Evolutionary conservation across 1,140 invertebrate species (phyloP).

Genomic region (Ceratitis capitata): DNA sequence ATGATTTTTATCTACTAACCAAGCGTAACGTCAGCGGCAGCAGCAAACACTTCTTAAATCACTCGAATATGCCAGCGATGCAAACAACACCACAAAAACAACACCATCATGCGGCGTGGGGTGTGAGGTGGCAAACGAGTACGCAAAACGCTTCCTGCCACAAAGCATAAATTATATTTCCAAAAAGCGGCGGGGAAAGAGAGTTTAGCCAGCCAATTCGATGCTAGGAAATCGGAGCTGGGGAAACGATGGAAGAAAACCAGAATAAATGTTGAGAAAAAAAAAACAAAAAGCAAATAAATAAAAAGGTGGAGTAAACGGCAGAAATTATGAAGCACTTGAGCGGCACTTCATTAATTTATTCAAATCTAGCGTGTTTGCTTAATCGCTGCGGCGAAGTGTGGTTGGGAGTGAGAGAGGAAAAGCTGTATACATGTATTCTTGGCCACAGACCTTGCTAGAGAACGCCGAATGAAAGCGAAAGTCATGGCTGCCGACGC

Average conservation of each 20-base stretch:
- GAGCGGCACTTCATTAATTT: constrained; percentile 40
- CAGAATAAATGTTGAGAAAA: background rate
- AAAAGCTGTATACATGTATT: background rate
- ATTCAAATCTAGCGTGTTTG: constrained; percentile 37
- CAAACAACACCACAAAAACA: background rate
- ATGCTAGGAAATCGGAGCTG: background rate
- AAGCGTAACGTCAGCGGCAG: constrained; percentile 63
- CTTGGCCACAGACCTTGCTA: background rate
- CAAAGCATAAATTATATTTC: constrained; percentile 26
- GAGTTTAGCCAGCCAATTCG: background rate
- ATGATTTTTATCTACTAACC: constrained; percentile 64
- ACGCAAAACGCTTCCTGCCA: constrained; percentile 19
- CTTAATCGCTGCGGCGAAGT: background rate
- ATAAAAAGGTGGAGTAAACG: background rate
- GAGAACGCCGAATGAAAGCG: background rate
- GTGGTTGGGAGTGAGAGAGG: background rate
- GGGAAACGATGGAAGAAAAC: background rate
- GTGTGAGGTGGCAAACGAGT: background rate
- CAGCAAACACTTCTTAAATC: constrained; percentile 64
- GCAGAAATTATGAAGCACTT: constrained; percentile 36
- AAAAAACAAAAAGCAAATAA: background rate
- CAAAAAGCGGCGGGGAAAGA: constrained; percentile 2
- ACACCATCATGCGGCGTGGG: background rate
- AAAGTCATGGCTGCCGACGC: background rate
- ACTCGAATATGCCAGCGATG: constrained; percentile 47